Evolutionary conservation across 2,888 invertebrate species (phyloP).

Genomic region (Ophion costatus): DNA sequence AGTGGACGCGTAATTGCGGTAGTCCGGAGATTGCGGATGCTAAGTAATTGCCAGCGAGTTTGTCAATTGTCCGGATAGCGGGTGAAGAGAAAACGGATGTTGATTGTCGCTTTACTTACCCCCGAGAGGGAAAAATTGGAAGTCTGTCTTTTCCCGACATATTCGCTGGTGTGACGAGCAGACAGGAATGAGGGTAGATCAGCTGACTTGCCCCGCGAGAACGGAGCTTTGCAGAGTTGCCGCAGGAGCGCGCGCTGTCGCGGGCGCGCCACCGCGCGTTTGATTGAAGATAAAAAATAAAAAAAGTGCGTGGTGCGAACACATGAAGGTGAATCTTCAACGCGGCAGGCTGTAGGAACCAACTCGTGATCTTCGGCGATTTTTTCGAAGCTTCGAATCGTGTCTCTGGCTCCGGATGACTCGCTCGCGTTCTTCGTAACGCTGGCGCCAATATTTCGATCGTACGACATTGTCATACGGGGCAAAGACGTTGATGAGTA

Average conservation of each 20-base stretch:
- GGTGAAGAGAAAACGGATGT: constrained; percentile 8
- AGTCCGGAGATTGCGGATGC: background rate
- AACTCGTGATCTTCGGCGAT: no score
- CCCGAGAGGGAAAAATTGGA: constrained; percentile 96
- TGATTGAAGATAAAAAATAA: no score
- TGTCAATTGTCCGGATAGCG: constrained; percentile 12
- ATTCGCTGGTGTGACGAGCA: constrained; percentile 82
- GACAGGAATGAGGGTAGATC: constrained; percentile 80
- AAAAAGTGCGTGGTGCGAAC: no score
- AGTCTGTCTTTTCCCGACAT: constrained; percentile 96
- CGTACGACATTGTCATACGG: no score
- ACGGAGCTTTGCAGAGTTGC: background rate
- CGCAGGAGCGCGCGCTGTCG: background rate
- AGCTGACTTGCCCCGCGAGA: constrained; percentile 79
- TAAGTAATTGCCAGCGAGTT: constrained; percentile 19
- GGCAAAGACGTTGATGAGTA: no score
- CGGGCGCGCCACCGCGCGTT: background rate
- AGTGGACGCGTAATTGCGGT: constrained; percentile 17
- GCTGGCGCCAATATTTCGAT: no score
- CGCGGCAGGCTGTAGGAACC: no score
- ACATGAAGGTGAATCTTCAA: no score
- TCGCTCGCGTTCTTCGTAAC: no score
- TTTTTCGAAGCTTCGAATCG: no score
- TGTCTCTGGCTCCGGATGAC: no score
- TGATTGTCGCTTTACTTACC: constrained; percentile 87